Percentiles rank a stretch among this genome's conserved stretches.
Conservation (phyloP, 2,888 invertebrate species). For the Sisyra terminalis region DNA sequence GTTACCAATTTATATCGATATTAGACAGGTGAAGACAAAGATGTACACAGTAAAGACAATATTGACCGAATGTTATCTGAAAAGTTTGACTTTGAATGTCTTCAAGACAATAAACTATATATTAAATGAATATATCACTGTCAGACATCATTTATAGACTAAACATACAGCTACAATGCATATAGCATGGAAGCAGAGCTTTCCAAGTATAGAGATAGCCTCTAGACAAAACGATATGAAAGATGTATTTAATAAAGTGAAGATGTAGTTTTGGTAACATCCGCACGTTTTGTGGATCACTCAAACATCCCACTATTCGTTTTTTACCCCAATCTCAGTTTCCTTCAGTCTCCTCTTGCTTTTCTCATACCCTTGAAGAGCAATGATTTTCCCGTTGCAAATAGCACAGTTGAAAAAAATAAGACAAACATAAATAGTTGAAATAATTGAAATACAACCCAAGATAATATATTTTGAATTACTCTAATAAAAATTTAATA, state of each 20-base stretch:
- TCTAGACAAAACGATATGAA: constrained; percentile 7
- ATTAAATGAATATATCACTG: constrained; percentile 1
- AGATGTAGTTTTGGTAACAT: constrained; percentile 4
- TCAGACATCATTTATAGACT: not conserved
- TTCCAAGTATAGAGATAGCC: not conserved
- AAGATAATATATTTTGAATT: too few relatives aligned
- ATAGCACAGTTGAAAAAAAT: too few relatives aligned
- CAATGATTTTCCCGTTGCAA: too few relatives aligned
- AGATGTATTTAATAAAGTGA: constrained; percentile 8
- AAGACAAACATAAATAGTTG: too few relatives aligned
- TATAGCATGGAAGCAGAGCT: too few relatives aligned
- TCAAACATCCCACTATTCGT: constrained; percentile 1
- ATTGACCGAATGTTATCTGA: not conserved
- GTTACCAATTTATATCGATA: too few relatives aligned
- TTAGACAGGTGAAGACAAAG: too few relatives aligned
- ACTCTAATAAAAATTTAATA: too few relatives aligned
- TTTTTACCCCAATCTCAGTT: too few relatives aligned
- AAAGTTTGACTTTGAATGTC: not conserved
- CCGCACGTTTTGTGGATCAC: constrained; percentile 4
- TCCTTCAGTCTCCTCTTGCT: not conserved
- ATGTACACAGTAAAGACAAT: not conserved
- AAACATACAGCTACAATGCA: too few relatives aligned
- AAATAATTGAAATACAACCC: too few relatives aligned
- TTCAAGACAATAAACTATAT: not conserved
- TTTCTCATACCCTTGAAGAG: too few relatives aligned